These are phyloP conservation scores for Rafetus swinhoei DNA, from an alignment of 2,113 vertebrate genomes.

Conservation along the genomic window DNA sequence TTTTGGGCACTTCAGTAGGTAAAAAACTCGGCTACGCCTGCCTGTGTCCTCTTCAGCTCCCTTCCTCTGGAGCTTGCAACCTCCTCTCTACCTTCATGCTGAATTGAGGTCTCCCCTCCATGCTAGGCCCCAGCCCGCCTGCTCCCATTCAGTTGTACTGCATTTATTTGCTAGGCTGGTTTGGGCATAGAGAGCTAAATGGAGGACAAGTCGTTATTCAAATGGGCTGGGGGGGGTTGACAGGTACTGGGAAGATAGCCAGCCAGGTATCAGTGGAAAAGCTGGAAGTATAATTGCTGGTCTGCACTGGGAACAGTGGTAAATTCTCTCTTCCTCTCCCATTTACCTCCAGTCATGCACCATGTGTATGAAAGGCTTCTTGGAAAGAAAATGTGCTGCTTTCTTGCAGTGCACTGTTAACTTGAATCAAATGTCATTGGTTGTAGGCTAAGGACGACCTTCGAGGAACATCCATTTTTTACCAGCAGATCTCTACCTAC, in stretches of 20 bases:
- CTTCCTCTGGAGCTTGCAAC: background rate
- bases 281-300: background rate
- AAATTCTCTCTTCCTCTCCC: background rate
- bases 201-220: background rate
- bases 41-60: background rate
- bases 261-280: background rate
- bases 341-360: background rate
- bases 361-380: background rate
- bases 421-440: background rate
- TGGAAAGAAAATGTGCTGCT: background rate
- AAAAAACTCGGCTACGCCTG: background rate
- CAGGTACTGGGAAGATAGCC: background rate
- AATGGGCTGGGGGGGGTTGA: background rate
- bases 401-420: background rate
- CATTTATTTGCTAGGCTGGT: background rate
- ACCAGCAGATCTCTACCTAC: conserved; percentile 65
- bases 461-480: conserved; percentile 52
- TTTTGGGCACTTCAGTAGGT: background rate
- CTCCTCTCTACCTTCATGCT: background rate
- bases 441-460: conserved; percentile 59
- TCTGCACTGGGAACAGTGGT: background rate
- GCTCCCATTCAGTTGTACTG: background rate
- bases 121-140: background rate
- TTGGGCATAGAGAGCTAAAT: background rate
- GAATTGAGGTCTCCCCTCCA: background rate